Base-by-base conservation (phyloP, 2,888 invertebrate genomes). In the Sicus ferrugineus region DNA sequence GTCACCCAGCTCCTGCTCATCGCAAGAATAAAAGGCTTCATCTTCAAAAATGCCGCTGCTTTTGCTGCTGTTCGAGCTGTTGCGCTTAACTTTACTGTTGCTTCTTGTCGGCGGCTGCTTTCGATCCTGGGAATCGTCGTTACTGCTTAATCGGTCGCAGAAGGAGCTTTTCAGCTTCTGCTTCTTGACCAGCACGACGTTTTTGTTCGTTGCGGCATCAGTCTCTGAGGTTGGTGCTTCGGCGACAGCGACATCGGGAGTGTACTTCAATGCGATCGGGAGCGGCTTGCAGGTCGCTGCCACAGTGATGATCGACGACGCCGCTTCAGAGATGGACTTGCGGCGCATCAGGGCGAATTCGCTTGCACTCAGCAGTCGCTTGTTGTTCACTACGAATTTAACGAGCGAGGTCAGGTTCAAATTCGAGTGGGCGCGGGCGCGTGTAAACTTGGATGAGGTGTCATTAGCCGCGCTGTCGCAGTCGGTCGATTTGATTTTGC, bases 371-470 rank as follows among this genome's bases (percentile, higher is more conserved):
- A 82, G 68, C 42, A 80, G 77, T 71, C 79, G 81, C 68, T 80
- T 81, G 46, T 79, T 79, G 74, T 75, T 83, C 73, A 80, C 78
- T 4, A 81, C 80, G 50, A 81, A 80, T 62, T 82, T 83, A 4
- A 83, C 82, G 54, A 84, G 73, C 0, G 83, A 79, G 62, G 82
- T 80, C 19, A 83, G 72, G 76, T 83, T 83, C 21, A 83, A 74
- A 73, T 79, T 80, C 7, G 81, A 77, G 70, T 80, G 78, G 3
- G 73, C 63, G 0, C 80, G 76, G 0, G 68, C 52, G 38, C 75
- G 72, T 30, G 73, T 74, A 21, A 48, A 48, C 21, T 64, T 50
- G 14, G 54, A 16, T 7, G 42, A 9, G 16, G 42, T n/a, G n/a
- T 4, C 42, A 16, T 4, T n/a, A 42, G 11, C 42, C 5, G 11